A percentile compares a stretch with the other conserved stretches of the same genome.
phyloP scores from a whole-genome alignment of 2,797 vertebrate genomes.

The Mionectes olivaceus region DNA sequence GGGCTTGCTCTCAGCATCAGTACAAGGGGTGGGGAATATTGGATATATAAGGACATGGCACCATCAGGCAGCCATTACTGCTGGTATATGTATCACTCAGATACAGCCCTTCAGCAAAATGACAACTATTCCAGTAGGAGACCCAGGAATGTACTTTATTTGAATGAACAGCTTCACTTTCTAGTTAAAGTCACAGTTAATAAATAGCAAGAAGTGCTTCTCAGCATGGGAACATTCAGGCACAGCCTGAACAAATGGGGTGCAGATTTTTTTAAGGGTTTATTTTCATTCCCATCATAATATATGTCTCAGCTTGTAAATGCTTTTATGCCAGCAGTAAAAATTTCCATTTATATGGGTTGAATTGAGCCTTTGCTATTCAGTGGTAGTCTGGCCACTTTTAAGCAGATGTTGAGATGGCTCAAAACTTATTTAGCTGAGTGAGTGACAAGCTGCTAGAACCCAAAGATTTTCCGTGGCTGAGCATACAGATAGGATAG shows the following conservation, averaged over 20 bases:
- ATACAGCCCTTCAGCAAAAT: constrained; percentile 18
- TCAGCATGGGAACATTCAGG: constrained; percentile 44
- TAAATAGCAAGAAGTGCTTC: constrained; percentile 63
- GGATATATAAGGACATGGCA: not conserved
- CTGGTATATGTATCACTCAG: not conserved
- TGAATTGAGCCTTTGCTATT: constrained; percentile 41
- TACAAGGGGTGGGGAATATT: not conserved
- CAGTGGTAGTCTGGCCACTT: constrained; percentile 35
- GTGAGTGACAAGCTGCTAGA: constrained; percentile 2
- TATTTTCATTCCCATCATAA: constrained; percentile 48
- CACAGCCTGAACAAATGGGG: constrained; percentile 40
- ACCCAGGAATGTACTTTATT: constrained; percentile 47
- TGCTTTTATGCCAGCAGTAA: constrained; percentile 53
- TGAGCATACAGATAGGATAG: not conserved
- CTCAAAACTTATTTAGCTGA: constrained; percentile 29
- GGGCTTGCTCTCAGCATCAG: not conserved
- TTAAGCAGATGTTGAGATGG: constrained; percentile 31
- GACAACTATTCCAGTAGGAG: constrained; percentile 58
- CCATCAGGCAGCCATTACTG: not conserved
- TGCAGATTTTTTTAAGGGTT: constrained; percentile 51
- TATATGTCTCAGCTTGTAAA: constrained; percentile 51
- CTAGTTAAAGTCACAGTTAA: constrained; percentile 68
- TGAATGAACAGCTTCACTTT: constrained; percentile 55
- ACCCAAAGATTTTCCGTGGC: not conserved
- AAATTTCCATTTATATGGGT: constrained; percentile 55